Conservation (phyloP, 2,888 invertebrate genomes). For the Eupithecia tripunctaria region DNA sequence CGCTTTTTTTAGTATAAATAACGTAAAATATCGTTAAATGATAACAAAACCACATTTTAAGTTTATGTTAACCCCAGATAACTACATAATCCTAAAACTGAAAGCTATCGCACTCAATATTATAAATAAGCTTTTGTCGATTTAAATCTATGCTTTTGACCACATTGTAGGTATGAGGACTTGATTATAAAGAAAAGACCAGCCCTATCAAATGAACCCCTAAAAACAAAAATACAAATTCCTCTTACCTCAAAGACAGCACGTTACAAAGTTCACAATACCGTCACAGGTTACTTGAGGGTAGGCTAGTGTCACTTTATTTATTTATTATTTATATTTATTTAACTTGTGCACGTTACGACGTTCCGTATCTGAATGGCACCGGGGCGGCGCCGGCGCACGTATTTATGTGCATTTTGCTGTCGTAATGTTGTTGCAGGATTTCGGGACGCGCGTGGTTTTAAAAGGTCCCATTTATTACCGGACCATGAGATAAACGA, state of each 20-base stretch:
- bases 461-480: background rate
- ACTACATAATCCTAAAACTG: too few species aligned
- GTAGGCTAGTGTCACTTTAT: background rate
- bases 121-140: background rate
- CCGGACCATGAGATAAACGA: background rate
- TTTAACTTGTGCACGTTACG: background rate
- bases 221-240: background rate
- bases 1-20: background rate
- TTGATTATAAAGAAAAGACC: background rate
- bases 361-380: background rate
- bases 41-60: background rate
- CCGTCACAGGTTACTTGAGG: background rate
- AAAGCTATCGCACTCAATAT: background rate
- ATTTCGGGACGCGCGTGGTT: background rate
- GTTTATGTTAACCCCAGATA: background rate
- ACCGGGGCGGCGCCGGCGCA: background rate
- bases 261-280: constrained; percentile 1
- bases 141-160: too few species aligned
- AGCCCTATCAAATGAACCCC: background rate
- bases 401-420: background rate
- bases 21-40: background rate
- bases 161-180: background rate
- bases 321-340: too few species aligned
- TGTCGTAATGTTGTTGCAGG: background rate
- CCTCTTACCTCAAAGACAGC: background rate